Evolutionary conservation across 2,888 invertebrate species (phyloP).

Genomic region (Drosophila ezoana): DNA sequence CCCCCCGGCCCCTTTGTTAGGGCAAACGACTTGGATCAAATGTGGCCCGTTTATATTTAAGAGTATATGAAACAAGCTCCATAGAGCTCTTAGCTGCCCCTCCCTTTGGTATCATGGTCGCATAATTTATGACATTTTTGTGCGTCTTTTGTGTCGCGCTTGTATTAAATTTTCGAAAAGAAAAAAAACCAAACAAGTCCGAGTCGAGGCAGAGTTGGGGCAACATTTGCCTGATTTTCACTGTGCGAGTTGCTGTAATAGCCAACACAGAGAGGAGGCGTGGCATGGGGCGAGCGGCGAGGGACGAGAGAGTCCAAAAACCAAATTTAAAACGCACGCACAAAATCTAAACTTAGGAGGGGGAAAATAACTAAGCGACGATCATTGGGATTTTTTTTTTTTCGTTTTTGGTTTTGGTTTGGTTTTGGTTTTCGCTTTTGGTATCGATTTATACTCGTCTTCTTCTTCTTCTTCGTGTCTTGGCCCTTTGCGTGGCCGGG

Average conservation of each 20-base stretch:
- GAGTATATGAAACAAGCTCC: slow-evolving; percentile 41
- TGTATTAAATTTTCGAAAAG: slow-evolving; percentile 72
- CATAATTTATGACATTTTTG: slow-evolving; percentile 83
- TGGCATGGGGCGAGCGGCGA: slow-evolving; percentile 4
- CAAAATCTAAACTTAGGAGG: slow-evolving; percentile 61
- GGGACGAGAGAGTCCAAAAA: slow-evolving; percentile 11
- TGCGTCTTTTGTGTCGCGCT: slow-evolving; percentile 82
- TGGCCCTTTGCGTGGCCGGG: slow-evolving; percentile 46
- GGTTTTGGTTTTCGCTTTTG: slow-evolving; percentile 53
- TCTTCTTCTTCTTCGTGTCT: slow-evolving; percentile 16
- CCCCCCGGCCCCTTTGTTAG: slow-evolving; percentile 24
- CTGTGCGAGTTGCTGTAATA: slow-evolving; percentile 56
- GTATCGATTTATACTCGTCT: slow-evolving; percentile 57
- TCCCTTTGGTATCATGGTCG: slow-evolving; percentile 72
- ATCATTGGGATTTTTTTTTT: slow-evolving; percentile 65
- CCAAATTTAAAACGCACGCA: slow-evolving; percentile 76
- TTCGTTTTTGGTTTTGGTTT: slow-evolving; percentile 19
- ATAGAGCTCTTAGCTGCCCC: slow-evolving; percentile 68
- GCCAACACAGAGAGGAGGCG: slow-evolving; percentile 23
- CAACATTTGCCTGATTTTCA: slow-evolving; percentile 71
- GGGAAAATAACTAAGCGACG: slow-evolving; percentile 62
- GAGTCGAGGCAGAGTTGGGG: slow-evolving; percentile 49
- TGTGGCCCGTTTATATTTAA: slow-evolving; percentile 37
- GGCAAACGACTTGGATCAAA: slow-evolving; percentile 46
- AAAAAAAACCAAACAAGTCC: slow-evolving; percentile 51